These are phyloP conservation scores for Nomada ruficornis DNA, from an alignment of 2,888 invertebrate species.

Conservation along the genomic window DNA sequence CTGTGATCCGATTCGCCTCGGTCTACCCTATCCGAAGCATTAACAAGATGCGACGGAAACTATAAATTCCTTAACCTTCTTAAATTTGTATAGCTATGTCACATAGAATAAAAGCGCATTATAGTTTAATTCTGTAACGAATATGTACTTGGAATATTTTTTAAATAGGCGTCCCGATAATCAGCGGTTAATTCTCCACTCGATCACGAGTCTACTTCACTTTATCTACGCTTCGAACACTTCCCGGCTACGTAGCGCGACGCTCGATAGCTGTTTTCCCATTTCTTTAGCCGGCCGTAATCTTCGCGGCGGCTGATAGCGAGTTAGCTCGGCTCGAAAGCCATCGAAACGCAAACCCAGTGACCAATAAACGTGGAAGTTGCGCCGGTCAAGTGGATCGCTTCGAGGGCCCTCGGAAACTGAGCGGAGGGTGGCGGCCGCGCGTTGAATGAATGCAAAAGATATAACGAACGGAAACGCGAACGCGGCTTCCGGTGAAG, in stretches of 20 bases:
- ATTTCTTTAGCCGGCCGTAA: conserved; percentile 19
- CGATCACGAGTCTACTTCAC: neutral
- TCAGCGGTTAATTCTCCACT: neutral
- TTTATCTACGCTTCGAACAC: conserved; percentile 9
- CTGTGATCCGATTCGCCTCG: too few species aligned
- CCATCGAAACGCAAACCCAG: conserved; percentile 53
- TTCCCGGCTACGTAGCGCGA: neutral
- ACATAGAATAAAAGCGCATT: neutral
- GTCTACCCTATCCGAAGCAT: too few species aligned
- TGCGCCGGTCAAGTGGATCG: conserved; percentile 44
- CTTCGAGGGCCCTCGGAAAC: conserved; percentile 36
- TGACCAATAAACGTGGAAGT: conserved; percentile 61
- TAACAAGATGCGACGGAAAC: too few species aligned
- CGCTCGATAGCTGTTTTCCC: conserved; percentile 19
- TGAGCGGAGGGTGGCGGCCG: neutral
- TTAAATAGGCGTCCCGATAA: neutral
- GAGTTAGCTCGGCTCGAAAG: conserved; percentile 30
- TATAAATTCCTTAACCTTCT: too few species aligned
- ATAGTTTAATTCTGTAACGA: too few species aligned
- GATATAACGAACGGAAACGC: conserved; percentile 57
- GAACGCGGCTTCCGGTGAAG: conserved; percentile 26
- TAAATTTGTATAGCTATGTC: too few species aligned
- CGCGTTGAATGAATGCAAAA: conserved; percentile 37
- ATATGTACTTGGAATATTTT: neutral
- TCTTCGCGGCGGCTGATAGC: conserved; percentile 8